phyloP scores from a whole-genome alignment of 2,113 vertebrate species.

The Nyctibius bracteatus region DNA sequence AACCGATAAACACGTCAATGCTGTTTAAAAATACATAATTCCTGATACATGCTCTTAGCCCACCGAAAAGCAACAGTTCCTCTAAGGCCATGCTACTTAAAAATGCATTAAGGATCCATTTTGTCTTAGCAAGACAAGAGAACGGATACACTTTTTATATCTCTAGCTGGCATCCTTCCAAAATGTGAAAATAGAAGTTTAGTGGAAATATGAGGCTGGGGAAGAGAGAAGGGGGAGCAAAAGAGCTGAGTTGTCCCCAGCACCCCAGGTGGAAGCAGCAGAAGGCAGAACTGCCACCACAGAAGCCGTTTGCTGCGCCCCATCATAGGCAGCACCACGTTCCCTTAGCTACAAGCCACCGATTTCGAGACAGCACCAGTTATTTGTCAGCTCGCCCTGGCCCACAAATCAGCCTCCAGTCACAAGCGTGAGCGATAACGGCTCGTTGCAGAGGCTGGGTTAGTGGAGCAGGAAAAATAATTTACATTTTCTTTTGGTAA shows the following conservation, averaged over 20 bases:
- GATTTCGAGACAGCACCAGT: neutral
- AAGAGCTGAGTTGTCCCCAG: neutral
- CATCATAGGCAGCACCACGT: neutral
- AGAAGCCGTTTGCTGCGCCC: neutral
- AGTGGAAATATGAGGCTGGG: neutral
- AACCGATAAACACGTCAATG: neutral
- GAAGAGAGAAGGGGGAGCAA: neutral
- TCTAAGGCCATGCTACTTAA: neutral
- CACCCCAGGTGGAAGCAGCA: neutral
- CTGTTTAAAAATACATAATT: neutral
- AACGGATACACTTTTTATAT: neutral
- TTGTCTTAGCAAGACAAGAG: neutral
- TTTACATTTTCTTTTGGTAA: neutral
- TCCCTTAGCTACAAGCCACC: neutral
- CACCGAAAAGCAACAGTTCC: neutral
- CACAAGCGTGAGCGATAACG: neutral
- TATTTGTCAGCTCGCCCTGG: neutral
- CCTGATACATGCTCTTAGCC: neutral
- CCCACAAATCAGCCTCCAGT: neutral
- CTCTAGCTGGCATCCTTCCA: neutral
- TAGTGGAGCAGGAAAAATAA: neutral
- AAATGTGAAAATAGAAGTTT: neutral
- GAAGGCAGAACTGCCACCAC: neutral
- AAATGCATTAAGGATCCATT: slow-evolving; percentile 1
- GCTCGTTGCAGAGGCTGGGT: neutral